Percentiles rank a stretch among this genome's conserved stretches.
These are phyloP conservation scores for Ptychochromis oligacanthus DNA, from an alignment of 2,113 vertebrate species.

Conservation along the genomic window DNA sequence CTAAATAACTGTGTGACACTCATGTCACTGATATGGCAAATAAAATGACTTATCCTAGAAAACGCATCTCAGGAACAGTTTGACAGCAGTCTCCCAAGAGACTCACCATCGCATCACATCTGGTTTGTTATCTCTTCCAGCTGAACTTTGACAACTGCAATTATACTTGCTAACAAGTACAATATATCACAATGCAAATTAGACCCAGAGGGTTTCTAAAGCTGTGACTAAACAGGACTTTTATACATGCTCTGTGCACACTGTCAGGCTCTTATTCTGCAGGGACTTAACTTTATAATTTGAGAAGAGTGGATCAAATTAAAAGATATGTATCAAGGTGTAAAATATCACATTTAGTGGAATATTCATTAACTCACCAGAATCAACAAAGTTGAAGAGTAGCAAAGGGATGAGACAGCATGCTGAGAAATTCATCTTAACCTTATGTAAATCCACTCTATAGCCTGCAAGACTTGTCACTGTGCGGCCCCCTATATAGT, in stretches of 20 bases:
- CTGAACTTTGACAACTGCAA: neutral
- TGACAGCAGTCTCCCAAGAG: neutral
- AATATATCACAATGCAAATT: no score
- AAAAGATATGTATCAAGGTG: neutral
- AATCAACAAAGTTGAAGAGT: constrained; percentile 35
- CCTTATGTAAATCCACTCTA: neutral
- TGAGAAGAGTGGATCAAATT: no score
- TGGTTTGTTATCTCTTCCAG: neutral
- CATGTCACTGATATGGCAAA: neutral
- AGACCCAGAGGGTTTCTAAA: no score
- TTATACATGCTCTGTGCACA: no score
- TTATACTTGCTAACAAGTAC: neutral
- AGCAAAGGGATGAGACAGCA: constrained; percentile 40
- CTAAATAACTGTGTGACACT: neutral
- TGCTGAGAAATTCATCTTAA: constrained; percentile 49
- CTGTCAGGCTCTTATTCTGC: no score
- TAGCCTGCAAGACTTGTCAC: neutral
- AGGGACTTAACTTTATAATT: no score
- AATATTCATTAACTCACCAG: constrained; percentile 63
- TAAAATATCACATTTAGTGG: neutral
- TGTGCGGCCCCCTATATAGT: constrained; percentile 21
- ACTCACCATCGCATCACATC: neutral
- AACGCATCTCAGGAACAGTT: neutral
- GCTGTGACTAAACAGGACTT: no score
- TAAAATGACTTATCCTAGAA: neutral